Conservation (phyloP, 2,797 vertebrate species). For the Pyrocephalus nanus region DNA sequence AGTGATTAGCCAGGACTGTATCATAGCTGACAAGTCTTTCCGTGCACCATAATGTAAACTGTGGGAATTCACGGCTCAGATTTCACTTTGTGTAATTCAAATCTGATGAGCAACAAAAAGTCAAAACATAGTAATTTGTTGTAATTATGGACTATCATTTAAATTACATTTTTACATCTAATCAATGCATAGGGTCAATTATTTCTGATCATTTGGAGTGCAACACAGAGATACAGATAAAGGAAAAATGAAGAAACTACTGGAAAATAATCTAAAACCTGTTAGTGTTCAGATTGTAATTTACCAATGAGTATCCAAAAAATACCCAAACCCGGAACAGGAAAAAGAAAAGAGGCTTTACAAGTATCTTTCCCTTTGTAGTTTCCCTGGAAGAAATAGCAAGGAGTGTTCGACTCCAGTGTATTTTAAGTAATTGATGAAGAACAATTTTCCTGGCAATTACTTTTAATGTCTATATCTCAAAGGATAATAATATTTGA, state of each 20-base stretch:
- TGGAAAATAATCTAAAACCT: neutral
- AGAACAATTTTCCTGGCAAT: slow-evolving; percentile 4
- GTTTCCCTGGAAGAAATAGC: neutral
- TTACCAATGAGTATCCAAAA: neutral
- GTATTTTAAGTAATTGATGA: slow-evolving; percentile 16
- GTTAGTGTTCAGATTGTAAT: neutral
- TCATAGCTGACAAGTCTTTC: neutral
- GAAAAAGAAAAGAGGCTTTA: neutral
- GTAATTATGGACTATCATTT: neutral
- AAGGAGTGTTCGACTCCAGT: neutral
- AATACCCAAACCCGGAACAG: neutral
- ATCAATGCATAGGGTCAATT: neutral
- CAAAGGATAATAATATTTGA: slow-evolving; percentile 14
- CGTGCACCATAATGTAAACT: neutral
- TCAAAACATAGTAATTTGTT: neutral
- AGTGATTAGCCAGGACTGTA: neutral
- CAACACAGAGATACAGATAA: neutral
- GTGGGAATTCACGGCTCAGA: neutral
- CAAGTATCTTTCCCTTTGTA: neutral
- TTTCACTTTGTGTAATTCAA: neutral
- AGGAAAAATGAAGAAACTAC: neutral
- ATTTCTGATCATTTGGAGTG: neutral
- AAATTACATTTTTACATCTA: neutral
- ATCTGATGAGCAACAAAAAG: neutral
- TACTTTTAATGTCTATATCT: neutral